These are phyloP conservation scores for Regulus satrapa DNA, from an alignment of 2,113 vertebrate genomes.

Conservation along the genomic window DNA sequence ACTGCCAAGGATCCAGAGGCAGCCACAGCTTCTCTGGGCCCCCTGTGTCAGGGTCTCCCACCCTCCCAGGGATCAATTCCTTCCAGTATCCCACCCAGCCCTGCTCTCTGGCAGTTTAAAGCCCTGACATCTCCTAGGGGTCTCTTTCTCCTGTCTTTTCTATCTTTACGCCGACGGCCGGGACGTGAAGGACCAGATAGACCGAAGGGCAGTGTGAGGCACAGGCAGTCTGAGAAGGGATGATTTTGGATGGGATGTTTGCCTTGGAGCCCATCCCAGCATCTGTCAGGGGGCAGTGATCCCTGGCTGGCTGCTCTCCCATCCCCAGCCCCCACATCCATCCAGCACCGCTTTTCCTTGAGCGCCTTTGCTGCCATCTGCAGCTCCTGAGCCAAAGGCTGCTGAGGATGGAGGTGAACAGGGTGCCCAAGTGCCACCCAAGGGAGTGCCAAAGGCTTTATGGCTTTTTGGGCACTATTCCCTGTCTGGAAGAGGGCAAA, in stretches of 20 bases:
- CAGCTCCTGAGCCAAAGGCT: not conserved
- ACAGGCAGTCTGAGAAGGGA: not conserved
- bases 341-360: accelerated
- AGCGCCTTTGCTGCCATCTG: accelerated
- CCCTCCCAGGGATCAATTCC: not conserved
- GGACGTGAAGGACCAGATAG: not conserved
- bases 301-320: not conserved
- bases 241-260: not conserved
- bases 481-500: not conserved
- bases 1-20: not conserved
- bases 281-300: not conserved
- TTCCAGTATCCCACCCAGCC: not conserved
- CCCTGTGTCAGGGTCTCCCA: not conserved
- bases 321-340: too few relatives aligned
- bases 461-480: not conserved
- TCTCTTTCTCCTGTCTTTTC: not conserved
- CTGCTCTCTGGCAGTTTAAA: not conserved
- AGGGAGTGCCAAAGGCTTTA: not conserved
- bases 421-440: not conserved
- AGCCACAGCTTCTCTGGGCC: not conserved
- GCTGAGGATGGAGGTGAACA: not conserved
- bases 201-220: not conserved
- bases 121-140: not conserved
- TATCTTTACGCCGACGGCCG: accelerated
- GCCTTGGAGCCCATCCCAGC: slow-evolving; percentile 25